Percentiles rank a stretch among this genome's conserved stretches.
These are phyloP conservation scores for Ennomos fuscantarius DNA, from an alignment of 2,888 invertebrate genomes.

Conservation along the genomic window DNA sequence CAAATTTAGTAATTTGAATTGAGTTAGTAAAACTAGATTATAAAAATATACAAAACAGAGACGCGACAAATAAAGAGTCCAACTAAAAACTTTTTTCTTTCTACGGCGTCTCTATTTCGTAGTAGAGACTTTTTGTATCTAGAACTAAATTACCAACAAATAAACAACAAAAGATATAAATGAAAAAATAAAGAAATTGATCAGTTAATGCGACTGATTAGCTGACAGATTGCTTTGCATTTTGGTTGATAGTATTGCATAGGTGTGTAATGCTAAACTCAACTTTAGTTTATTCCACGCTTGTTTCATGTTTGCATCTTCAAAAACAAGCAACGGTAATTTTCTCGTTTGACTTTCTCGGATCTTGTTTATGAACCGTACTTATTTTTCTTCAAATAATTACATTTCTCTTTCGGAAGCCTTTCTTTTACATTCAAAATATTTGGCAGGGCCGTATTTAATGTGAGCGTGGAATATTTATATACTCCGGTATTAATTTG, in stretches of 20 bases:
- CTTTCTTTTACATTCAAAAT: conserved; percentile 21
- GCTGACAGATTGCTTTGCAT: neutral
- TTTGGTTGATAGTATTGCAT: neutral
- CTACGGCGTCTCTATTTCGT: too few species aligned
- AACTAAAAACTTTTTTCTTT: too few species aligned
- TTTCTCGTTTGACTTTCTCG: conserved; percentile 50
- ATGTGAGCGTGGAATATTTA: conserved; percentile 13
- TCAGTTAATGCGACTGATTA: too few species aligned
- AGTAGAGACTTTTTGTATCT: too few species aligned
- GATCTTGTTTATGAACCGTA: conserved; percentile 38
- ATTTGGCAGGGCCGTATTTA: conserved; percentile 14
- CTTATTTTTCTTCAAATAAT: conserved; percentile 32
- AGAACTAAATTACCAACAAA: too few species aligned
- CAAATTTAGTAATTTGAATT: too few species aligned
- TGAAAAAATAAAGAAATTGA: too few species aligned
- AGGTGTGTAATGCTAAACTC: conserved; percentile 3
- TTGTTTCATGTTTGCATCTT: conserved; percentile 33
- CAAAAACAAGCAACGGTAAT: conserved; percentile 49
- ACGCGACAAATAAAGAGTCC: too few species aligned
- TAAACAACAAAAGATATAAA: too few species aligned
- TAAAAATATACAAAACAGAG: too few species aligned
- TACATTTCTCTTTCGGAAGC: conserved; percentile 27
- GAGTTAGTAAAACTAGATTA: too few species aligned
- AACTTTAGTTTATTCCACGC: neutral
- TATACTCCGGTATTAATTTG: neutral